These are phyloP conservation scores for Drosophila affinis DNA, from an alignment of 2,888 invertebrate species.

Conservation along the genomic window DNA sequence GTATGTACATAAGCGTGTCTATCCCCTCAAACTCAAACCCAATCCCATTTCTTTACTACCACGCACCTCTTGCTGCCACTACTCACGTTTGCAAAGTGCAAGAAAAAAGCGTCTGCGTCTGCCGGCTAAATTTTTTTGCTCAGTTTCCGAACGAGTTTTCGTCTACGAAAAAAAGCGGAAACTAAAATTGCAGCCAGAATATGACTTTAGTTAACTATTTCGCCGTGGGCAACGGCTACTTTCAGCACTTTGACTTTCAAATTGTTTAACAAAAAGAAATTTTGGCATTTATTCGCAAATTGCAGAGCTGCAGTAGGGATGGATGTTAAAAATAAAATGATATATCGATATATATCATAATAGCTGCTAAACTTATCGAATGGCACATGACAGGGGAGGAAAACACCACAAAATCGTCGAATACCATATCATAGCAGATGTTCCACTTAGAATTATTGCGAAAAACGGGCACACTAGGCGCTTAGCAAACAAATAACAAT, in stretches of 20 bases:
- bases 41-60: conserved; percentile 22
- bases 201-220: not conserved
- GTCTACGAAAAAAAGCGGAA: not conserved
- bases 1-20: conserved; percentile 5
- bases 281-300: conserved; percentile 18
- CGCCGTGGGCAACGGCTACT: not conserved
- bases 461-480: conserved; percentile 21
- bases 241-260: conserved; percentile 6
- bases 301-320: not conserved
- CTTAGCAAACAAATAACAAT: conserved; percentile 34
- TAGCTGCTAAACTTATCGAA: no score
- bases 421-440: not conserved
- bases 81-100: conserved; percentile 51
- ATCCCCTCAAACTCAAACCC: conserved; percentile 38
- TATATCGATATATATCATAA: no score
- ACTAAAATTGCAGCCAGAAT: not conserved
- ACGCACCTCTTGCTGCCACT: conserved; percentile 13
- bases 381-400: no score
- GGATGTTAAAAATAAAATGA: no score
- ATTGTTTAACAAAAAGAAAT: conserved; percentile 20
- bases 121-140: conserved; percentile 48
- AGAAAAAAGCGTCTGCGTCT: conserved; percentile 61
- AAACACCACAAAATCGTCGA: not conserved
- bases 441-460: not conserved
- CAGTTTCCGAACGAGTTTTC: no score